Conservation (phyloP, 92 coral and sea anemone species). For the Siderastrea siderea region DNA sequence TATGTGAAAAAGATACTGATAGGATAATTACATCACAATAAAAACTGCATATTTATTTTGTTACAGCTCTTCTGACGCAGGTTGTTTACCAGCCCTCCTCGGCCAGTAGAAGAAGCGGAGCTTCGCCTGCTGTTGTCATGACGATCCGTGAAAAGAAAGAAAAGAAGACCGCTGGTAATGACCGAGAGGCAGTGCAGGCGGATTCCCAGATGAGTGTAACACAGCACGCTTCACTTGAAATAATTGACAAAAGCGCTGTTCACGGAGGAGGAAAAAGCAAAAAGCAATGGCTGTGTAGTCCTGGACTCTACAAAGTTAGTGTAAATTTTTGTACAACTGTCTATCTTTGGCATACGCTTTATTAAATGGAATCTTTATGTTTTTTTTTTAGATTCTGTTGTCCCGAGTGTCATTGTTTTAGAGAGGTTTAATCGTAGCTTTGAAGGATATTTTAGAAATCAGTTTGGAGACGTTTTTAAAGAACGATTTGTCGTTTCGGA, state of each 20-base stretch:
- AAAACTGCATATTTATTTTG: no score
- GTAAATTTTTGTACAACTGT: neutral
- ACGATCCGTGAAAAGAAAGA: constrained; percentile 36
- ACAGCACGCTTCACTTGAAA: neutral
- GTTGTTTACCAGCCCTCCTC: constrained; percentile 53
- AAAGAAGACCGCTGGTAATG: constrained; percentile 7
- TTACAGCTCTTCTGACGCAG: constrained; percentile 43
- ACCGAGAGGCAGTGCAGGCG: constrained; percentile 1
- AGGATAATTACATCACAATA: neutral
- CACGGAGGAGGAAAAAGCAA: constrained; percentile 54
- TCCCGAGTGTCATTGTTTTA: no score
- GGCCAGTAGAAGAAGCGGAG: constrained; percentile 63
- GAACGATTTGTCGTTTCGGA: no score
- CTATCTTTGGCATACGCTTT: neutral
- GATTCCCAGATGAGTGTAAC: constrained; percentile 3
- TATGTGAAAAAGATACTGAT: no score
- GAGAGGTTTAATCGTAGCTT: no score
- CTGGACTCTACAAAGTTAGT: constrained; percentile 74
- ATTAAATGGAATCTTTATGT: no score
- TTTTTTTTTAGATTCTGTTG: no score
- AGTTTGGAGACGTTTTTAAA: no score
- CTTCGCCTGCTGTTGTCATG: constrained; percentile 61
- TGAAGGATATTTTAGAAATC: no score
- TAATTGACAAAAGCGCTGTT: constrained; percentile 20
- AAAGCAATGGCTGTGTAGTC: constrained; percentile 75